A percentile compares a stretch with the other conserved stretches of the same genome.
Conservation (phyloP, 92 coral and sea anemone species). For the Palythoa heliodiscus region DNA sequence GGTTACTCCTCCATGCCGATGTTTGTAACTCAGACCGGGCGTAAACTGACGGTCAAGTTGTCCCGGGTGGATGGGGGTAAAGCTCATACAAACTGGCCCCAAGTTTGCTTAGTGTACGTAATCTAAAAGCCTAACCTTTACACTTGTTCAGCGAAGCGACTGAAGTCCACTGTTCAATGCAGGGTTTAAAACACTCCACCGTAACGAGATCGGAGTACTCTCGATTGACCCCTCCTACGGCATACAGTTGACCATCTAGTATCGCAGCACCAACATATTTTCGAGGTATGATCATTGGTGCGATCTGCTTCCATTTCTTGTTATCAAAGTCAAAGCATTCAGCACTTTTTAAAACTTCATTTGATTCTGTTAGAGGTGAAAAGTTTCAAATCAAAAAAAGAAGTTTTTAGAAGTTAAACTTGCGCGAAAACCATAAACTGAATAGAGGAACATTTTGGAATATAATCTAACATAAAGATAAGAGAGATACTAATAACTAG, state of each 20-base stretch:
- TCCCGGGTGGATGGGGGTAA: too few relatives aligned
- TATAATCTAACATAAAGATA: too few relatives aligned
- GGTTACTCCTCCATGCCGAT: too few relatives aligned
- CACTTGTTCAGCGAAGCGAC: constrained; percentile 93
- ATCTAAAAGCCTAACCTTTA: constrained; percentile 67
- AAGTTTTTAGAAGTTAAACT: background rate
- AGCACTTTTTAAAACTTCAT: constrained; percentile 75
- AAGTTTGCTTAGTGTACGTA: too few relatives aligned
- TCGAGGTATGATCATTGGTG: constrained; percentile 93
- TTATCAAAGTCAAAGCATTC: constrained; percentile 90
- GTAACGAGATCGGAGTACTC: constrained; percentile 96
- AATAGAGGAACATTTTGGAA: too few relatives aligned
- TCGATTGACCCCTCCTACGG: constrained; percentile 93
- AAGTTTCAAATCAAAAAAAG: background rate
- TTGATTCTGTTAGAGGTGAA: constrained; percentile 61
- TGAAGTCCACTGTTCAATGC: constrained; percentile 92
- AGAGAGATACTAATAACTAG: too few relatives aligned
- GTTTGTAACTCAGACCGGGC: too few relatives aligned
- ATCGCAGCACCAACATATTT: constrained; percentile 90
- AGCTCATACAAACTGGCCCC: too few relatives aligned
- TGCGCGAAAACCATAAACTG: too few relatives aligned
- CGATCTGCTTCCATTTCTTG: constrained; percentile 81
- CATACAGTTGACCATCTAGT: constrained; percentile 99
- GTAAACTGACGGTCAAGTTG: too few relatives aligned
- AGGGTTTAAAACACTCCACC: constrained; percentile 89